Conservation (phyloP, 2,888 invertebrate genomes). For the Lysandra bellargus region DNA sequence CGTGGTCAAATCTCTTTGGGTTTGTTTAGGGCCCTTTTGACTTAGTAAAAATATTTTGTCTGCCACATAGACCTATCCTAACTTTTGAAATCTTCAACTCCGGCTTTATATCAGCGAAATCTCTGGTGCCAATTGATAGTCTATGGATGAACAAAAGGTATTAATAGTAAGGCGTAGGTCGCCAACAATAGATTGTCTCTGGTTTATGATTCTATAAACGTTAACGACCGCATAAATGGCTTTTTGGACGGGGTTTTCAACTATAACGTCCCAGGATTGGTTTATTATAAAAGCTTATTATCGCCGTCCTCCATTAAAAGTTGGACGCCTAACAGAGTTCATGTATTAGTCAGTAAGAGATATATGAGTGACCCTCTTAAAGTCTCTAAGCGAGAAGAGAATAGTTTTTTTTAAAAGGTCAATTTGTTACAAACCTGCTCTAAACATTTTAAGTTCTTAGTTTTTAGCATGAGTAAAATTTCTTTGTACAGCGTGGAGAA, state of each 20-base stretch:
- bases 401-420: no score
- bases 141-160: slow-evolving; percentile 69
- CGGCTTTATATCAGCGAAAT: slow-evolving; percentile 10
- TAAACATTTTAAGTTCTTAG: no score
- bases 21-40: no score
- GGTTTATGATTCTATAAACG: slow-evolving; percentile 79
- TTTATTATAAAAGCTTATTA: slow-evolving; percentile 64
- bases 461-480: background rate
- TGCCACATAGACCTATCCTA: background rate
- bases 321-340: background rate
- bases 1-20: no score
- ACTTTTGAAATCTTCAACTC: background rate
- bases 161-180: slow-evolving; percentile 74
- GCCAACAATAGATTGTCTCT: slow-evolving; percentile 76
- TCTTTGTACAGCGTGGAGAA: background rate
- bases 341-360: background rate
- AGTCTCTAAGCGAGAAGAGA: background rate
- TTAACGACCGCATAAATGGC: slow-evolving; percentile 76
- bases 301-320: slow-evolving; percentile 3
- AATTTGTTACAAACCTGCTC: no score
- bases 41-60: background rate
- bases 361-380: background rate
- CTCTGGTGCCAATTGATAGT: slow-evolving; percentile 76
- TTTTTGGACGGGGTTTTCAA: slow-evolving; percentile 71
- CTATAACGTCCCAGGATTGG: slow-evolving; percentile 68